Evolutionary conservation across 1,140 invertebrate genomes (phyloP).

Genomic region (Physella acuta): DNA sequence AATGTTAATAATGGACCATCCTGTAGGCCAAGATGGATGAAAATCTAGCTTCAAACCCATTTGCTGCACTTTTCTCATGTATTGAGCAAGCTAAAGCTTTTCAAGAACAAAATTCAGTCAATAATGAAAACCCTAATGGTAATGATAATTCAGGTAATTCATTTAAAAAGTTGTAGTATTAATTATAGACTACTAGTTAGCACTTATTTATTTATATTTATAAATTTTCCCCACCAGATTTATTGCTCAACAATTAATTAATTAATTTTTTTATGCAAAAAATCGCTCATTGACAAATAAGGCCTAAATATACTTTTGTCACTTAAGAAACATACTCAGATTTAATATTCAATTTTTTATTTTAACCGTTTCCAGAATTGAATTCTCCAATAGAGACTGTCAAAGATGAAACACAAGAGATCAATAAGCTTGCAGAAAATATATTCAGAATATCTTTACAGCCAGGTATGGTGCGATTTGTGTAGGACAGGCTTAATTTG

Average conservation of each 20-base stretch:
- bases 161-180: too few species aligned
- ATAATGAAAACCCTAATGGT: too few species aligned
- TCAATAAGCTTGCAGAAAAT: constrained; percentile 12
- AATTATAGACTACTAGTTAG: too few species aligned
- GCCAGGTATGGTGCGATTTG: background rate
- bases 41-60: constrained; percentile 54
- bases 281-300: background rate
- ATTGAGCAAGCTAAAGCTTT: constrained; percentile 51
- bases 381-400: background rate
- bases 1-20: too few species aligned
- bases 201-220: too few species aligned
- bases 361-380: background rate
- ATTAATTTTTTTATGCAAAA: background rate
- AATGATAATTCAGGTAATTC: too few species aligned
- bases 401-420: constrained; percentile 11
- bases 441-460: constrained; percentile 18
- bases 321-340: background rate
- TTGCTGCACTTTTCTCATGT: constrained; percentile 61
- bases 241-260: background rate
- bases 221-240: background rate
- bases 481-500: background rate
- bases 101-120: constrained; percentile 32
- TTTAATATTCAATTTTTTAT: background rate
- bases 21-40: too few species aligned
- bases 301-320: background rate